phyloP scores from a whole-genome alignment of 1,140 invertebrate genomes.

The Brachionus calyciflorus region DNA sequence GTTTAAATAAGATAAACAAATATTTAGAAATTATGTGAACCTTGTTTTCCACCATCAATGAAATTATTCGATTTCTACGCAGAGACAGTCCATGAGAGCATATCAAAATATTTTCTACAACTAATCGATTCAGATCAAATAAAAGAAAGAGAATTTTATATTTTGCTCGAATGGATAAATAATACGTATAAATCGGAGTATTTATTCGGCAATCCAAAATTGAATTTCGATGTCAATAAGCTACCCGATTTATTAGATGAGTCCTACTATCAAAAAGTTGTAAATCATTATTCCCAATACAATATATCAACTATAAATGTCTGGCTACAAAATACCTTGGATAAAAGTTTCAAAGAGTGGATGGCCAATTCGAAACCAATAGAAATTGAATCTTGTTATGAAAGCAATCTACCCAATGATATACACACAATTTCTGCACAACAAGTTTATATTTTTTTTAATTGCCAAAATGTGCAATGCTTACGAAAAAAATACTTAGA shows the following conservation, averaged over 20 bases:
- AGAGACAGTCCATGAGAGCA: not conserved
- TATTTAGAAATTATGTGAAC: constrained; percentile 31
- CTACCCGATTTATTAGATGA: constrained; percentile 36
- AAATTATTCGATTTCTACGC: constrained; percentile 33
- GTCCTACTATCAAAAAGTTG: not conserved
- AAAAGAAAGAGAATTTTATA: constrained; percentile 31
- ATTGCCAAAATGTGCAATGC: no score
- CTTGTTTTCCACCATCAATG: constrained; percentile 40
- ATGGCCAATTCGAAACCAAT: not conserved
- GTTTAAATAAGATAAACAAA: not conserved
- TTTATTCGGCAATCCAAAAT: constrained; percentile 6
- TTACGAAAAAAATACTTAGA: no score
- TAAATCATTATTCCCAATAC: not conserved
- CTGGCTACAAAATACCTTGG: constrained; percentile 39
- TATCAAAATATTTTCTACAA: not conserved
- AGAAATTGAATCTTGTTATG: constrained; percentile 11
- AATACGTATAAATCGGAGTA: constrained; percentile 24
- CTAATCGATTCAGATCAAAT: constrained; percentile 33
- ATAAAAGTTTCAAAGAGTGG: constrained; percentile 34
- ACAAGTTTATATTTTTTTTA: constrained; percentile 27
- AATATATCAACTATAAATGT: not conserved
- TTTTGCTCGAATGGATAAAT: constrained; percentile 21
- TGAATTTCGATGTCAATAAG: not conserved
- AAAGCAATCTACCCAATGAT: constrained; percentile 43
- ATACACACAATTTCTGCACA: constrained; percentile 10